phyloP scores from a whole-genome alignment of 2,888 invertebrate species.

The Pedicia rivosa region DNA sequence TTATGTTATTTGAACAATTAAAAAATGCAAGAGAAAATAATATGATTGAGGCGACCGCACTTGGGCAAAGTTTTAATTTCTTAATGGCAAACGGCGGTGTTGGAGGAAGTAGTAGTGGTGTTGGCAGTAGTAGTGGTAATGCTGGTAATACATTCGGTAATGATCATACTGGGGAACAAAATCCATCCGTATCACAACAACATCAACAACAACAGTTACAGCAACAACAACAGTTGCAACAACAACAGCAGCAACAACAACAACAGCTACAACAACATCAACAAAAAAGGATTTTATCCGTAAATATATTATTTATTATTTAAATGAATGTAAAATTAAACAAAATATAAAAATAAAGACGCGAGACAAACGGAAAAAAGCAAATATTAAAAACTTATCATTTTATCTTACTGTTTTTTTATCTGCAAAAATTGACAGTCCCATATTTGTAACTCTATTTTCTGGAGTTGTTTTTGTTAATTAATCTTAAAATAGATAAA shows the following conservation, averaged over 20 bases:
- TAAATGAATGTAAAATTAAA: no score
- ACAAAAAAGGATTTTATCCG: no score
- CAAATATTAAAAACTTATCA: no score
- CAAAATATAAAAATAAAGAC: no score
- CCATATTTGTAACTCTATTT: no score
- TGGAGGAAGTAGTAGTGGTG: background rate
- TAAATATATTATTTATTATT: no score
- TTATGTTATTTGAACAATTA: conserved; percentile 7
- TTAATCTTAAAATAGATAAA: no score
- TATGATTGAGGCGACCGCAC: background rate
- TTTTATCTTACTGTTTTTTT: no score
- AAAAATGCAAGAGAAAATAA: conserved; percentile 6
- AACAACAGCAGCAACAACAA: conserved; percentile 12
- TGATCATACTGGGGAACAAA: background rate
- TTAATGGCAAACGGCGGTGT: conserved; percentile 4
- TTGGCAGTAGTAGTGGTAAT: background rate
- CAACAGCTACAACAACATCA: conserved; percentile 15
- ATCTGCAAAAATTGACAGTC: no score
- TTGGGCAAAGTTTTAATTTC: conserved; percentile 4
- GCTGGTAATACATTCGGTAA: background rate
- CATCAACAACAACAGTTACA: background rate
- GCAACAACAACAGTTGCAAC: conserved; percentile 13
- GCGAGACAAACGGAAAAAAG: no score
- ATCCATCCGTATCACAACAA: conserved; percentile 1
- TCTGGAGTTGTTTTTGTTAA: no score